Evolutionary conservation across 23 tunicate genomes (phyloP), one percentile per base, ranked within the genome.

Genomic region (Botrylloides violaceus): DNA sequence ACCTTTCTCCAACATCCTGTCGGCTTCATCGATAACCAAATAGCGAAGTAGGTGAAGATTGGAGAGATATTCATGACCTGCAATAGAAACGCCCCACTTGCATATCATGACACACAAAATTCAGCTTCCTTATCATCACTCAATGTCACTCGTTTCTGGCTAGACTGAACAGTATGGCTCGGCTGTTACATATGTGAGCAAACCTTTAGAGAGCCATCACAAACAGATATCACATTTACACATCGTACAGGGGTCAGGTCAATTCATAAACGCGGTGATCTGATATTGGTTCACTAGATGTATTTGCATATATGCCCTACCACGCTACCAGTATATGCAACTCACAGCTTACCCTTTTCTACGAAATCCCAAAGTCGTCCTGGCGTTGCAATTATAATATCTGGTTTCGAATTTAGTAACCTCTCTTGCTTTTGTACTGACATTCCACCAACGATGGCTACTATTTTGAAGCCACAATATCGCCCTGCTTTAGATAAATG

Each of bases 1-100:
- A 29, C 98, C 98, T 29, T 49, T 71, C 72, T 93, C 88, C 81
- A 86, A 31, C 98, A 93, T 93, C 59, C 98, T 33, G 58, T 93
- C 98, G 3, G 98, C 98, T 78, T 93, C 98, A 66, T 93, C 98
- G 31, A 93, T 85, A 2, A 93, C 94, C 3, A 93, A 68, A 58
- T 85, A 93, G 23, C 88, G 80, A 55, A 91, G 73, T 3, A 49
- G 38, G 70, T 83, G 82, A 27, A 91, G 25, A 38, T 61, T 56
- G 3, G 71, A 58, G 25, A 91, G 63, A 56, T 74, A 91, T 3
- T 76, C 66, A 59, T 77, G 82, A 30, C 84, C 94, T 86, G 81
- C 18, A 34, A 28, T 19, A 38, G 37, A 65, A 49, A 72, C 19
- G 28, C 30, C 24, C 6, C 12, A 26, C 53, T 47, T 47, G 18